These are phyloP conservation scores for Drosophila serrata DNA, from an alignment of 1,140 invertebrate species.

Conservation along the genomic window DNA sequence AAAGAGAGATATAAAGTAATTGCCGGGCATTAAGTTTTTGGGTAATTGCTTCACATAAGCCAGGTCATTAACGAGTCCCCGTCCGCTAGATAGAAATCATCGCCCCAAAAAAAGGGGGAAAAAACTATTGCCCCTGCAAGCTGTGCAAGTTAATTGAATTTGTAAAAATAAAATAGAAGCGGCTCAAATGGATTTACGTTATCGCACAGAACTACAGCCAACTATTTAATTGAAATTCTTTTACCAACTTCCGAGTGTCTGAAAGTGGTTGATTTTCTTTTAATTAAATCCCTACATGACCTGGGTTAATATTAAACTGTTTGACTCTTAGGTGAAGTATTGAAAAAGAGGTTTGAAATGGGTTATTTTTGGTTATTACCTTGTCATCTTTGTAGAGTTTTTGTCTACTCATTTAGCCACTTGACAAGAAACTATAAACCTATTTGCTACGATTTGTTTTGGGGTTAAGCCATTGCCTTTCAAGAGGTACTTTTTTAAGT, in stretches of 20 bases:
- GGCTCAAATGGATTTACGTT: neutral
- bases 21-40: slow-evolving; percentile 54
- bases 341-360: neutral
- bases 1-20: slow-evolving; percentile 56
- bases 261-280: neutral
- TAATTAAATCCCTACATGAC: slow-evolving; percentile 17
- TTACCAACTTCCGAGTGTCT: neutral
- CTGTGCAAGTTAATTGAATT: slow-evolving; percentile 28
- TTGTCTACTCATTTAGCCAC: slow-evolving; percentile 57
- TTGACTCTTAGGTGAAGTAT: slow-evolving; percentile 10
- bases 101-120: slow-evolving; percentile 9
- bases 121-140: slow-evolving; percentile 5
- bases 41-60: slow-evolving; percentile 54
- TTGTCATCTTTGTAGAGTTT: slow-evolving; percentile 9
- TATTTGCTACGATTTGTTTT: slow-evolving; percentile 24
- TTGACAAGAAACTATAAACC: slow-evolving; percentile 34
- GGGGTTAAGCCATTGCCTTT: slow-evolving; percentile 21
- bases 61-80: slow-evolving; percentile 27
- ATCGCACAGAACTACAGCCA: slow-evolving; percentile 10
- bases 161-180: slow-evolving; percentile 11
- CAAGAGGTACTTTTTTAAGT: neutral
- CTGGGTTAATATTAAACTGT: slow-evolving; percentile 32
- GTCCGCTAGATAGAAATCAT: slow-evolving; percentile 25
- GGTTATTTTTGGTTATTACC: slow-evolving; percentile 11
- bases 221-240: slow-evolving; percentile 23